phyloP scores from a whole-genome alignment of 2,113 vertebrate species.

The Hippolais icterina region DNA sequence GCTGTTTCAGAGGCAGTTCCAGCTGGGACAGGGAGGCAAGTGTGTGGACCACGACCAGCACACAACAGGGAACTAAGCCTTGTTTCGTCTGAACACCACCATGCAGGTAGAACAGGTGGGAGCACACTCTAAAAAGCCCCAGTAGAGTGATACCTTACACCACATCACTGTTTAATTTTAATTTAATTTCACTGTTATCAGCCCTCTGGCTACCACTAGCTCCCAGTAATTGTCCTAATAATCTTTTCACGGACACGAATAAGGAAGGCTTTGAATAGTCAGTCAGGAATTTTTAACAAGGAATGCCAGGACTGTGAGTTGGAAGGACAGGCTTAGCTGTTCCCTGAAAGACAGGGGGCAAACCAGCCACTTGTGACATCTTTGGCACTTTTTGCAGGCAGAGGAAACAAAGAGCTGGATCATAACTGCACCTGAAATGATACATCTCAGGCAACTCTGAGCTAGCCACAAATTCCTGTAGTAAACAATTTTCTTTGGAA shows the following conservation, averaged over 20 bases:
- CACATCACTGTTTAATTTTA: neutral
- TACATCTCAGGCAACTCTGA: neutral
- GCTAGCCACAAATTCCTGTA: neutral
- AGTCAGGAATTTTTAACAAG: neutral
- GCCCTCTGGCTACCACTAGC: neutral
- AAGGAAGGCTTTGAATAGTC: neutral
- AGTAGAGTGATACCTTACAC: neutral
- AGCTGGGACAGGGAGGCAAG: neutral
- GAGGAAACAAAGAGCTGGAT: neutral
- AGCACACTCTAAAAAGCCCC: neutral
- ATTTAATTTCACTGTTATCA: too few species aligned
- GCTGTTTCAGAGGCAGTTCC: neutral
- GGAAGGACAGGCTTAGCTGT: neutral
- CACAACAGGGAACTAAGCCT: neutral
- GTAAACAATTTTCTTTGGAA: neutral
- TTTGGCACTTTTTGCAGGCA: neutral
- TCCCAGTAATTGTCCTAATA: neutral
- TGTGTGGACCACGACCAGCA: fast-evolving
- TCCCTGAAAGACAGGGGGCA: neutral
- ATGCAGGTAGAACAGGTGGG: neutral
- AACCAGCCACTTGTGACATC: neutral
- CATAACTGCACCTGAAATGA: neutral
- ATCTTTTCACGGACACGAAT: neutral
- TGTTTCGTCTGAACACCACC: neutral
- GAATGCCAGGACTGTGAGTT: neutral